These are phyloP conservation scores for Zosterops pallidus DNA, from an alignment of 2,113 vertebrate species.

Conservation along the genomic window DNA sequence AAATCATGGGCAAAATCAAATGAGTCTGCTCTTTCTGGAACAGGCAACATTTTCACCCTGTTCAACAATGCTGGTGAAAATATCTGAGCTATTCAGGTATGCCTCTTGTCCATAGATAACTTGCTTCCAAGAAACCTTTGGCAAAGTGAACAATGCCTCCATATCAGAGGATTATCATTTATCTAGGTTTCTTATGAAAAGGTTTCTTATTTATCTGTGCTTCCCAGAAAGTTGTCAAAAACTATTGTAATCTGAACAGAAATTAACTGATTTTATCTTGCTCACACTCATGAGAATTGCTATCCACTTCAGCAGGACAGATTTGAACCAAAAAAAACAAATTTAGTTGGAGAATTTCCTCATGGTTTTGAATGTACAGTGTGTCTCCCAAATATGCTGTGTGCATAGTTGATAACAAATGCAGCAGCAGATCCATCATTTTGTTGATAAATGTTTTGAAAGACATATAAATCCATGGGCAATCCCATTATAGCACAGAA, in stretches of 20 bases:
- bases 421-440: background rate
- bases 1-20: background rate
- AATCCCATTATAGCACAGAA: background rate
- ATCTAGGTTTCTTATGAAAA: background rate
- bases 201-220: background rate
- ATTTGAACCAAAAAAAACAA: background rate
- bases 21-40: background rate
- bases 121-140: background rate
- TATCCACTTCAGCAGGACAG: background rate
- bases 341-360: background rate
- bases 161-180: background rate
- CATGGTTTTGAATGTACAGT: background rate
- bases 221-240: background rate
- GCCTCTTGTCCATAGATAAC: background rate
- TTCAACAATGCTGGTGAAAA: background rate
- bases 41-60: background rate
- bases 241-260: background rate
- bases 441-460: background rate
- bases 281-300: background rate
- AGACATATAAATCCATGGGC: background rate
- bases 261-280: background rate
- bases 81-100: background rate
- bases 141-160: background rate
- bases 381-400: background rate
- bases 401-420: background rate